Evolutionary conservation across 2,888 invertebrate species (phyloP), one percentile per base, ranked within the genome.

Genomic region (Leptura quadrifasciata): DNA sequence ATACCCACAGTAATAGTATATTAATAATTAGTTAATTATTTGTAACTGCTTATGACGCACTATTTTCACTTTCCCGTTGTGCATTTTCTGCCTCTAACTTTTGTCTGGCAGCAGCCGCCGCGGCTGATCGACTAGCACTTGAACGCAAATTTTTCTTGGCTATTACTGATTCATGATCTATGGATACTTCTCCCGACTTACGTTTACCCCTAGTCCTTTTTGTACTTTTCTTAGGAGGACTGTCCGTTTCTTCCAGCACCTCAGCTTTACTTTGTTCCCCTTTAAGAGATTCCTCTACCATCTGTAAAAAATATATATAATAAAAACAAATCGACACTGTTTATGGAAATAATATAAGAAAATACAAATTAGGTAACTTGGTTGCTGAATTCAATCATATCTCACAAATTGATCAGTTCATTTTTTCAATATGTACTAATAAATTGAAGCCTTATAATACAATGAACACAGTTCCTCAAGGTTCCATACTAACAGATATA

Each of bases 51-150:
- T 83, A 84, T 82, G 83, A 85, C 78, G 83, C 85, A 81, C 84
- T 84, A 68, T 83, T 81, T 71, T 87, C 87, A 80, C 86, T 86
- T 75, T 87, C 87, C 72, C 86, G 86, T 81, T 86, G 86, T 77
- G 87, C 87, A 79, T 88, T 87, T 82, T 89, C 88, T 17, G 88
- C 89, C 80, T 87, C 87, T 76, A 88, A 85, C 47, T 91, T 91
- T 17, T 91, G 91, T 63, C 91, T 82, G 5, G 91, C 90, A 54
- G 91, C 90, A 71, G 91, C 90, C 64, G 92, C 90, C 47, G 91
- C 90, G 80, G 92, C 90, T 82, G 93, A 92, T 83, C 95, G 88
- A 82, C 94, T 94, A 47, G 96, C 94, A 88, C 95, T 96, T 4
- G 95, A 95, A 79, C 92, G 90, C 76, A 93, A 86, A 85, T 92